Evolutionary conservation across 2,888 invertebrate species (phyloP).

Genomic region (Maniola hyperantus): DNA sequence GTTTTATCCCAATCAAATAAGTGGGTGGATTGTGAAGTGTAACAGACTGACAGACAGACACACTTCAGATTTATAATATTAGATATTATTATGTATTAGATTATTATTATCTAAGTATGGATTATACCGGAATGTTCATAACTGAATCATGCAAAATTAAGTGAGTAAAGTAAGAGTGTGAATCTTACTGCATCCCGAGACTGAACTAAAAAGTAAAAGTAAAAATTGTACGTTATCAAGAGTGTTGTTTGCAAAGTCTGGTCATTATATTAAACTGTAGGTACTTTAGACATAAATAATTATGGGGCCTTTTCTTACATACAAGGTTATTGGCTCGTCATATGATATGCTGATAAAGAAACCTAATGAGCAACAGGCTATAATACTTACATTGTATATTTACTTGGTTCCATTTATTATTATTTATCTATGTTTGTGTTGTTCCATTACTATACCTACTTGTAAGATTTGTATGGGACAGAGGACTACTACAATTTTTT

Average conservation of each 20-base stretch:
- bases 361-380: slow-evolving; percentile 22
- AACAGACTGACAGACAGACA: too few relatives aligned
- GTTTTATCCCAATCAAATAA: too few relatives aligned
- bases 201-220: too few relatives aligned
- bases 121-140: too few relatives aligned
- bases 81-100: too few relatives aligned
- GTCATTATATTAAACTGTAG: slow-evolving; percentile 16
- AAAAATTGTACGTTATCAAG: neutral
- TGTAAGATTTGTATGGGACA: neutral
- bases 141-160: too few relatives aligned
- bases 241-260: slow-evolving; percentile 1
- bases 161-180: too few relatives aligned
- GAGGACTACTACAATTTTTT: too few relatives aligned
- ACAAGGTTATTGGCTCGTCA: slow-evolving; percentile 29
- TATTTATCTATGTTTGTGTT: neutral
- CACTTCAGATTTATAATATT: too few relatives aligned
- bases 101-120: too few relatives aligned
- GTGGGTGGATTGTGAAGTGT: too few relatives aligned
- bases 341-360: slow-evolving; percentile 28
- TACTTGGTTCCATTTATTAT: neutral
- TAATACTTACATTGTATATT: slow-evolving; percentile 7
- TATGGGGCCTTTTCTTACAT: slow-evolving; percentile 12
- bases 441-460: neutral
- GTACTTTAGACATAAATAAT: slow-evolving; percentile 11
- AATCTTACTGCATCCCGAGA: too few relatives aligned